Percentiles rank a stretch among this genome's conserved stretches.
Conservation (phyloP, 2,113 vertebrate species). For the Upupa epops region DNA sequence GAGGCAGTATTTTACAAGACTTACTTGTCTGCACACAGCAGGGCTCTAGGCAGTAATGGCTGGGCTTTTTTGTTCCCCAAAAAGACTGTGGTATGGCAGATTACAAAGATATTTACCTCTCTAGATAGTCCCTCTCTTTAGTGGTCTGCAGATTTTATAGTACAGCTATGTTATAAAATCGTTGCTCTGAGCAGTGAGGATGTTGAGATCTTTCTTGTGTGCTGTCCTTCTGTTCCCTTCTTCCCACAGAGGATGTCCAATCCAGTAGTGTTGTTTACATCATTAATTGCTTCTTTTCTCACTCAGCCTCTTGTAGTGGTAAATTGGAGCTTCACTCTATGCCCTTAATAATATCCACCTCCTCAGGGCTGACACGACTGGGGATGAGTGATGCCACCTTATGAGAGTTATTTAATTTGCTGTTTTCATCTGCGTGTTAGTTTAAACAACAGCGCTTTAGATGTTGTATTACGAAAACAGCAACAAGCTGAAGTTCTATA, state of each 20-base stretch:
- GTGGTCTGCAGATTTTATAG: background rate
- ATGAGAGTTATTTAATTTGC: background rate
- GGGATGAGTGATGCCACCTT: background rate
- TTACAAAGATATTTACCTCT: background rate
- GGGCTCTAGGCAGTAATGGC: background rate
- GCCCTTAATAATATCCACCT: background rate
- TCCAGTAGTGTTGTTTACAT: background rate
- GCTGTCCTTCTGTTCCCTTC: background rate
- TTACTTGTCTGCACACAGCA: background rate
- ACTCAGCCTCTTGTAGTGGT: background rate
- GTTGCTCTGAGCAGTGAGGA: background rate
- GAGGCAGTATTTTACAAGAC: background rate
- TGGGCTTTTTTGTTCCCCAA: background rate
- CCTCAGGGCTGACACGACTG: background rate
- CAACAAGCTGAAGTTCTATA: background rate
- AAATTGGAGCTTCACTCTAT: background rate
- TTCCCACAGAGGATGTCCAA: background rate
- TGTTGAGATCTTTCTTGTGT: background rate
- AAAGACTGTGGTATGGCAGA: background rate
- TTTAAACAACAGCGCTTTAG: background rate
- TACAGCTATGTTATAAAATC: background rate
- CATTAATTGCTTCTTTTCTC: background rate
- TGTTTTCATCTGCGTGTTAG: background rate
- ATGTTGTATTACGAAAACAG: background rate
- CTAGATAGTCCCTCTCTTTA: background rate